Percentiles rank a stretch among this genome's conserved stretches.
phyloP scores from a whole-genome alignment of 1,140 invertebrate species.

The Caenorhabditis briggsae region DNA sequence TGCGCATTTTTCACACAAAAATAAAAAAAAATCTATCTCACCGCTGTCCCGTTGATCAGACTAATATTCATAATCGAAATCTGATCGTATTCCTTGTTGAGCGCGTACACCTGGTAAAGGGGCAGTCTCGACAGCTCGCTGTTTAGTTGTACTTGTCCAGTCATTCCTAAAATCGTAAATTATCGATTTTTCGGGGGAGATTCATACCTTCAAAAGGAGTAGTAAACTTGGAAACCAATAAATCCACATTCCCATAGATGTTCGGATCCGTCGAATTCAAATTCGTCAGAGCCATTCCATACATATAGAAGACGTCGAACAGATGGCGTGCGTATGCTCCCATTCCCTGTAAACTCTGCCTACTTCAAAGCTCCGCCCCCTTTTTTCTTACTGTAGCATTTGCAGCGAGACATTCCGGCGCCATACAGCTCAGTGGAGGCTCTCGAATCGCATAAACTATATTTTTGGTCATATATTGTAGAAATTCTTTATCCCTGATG shows the following conservation, averaged over 20 bases:
- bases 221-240: neutral
- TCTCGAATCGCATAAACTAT: constrained; percentile 12
- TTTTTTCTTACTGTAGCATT: neutral
- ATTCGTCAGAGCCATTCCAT: neutral
- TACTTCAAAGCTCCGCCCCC: too few relatives aligned
- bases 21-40: neutral
- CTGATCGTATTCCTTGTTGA: neutral
- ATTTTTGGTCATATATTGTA: constrained; percentile 14
- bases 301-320: constrained; percentile 6
- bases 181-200: neutral
- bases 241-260: neutral
- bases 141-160: neutral
- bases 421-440: neutral
- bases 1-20: too few relatives aligned
- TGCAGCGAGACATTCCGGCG: neutral
- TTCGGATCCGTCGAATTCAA: constrained; percentile 1
- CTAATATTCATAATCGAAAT: constrained; percentile 11
- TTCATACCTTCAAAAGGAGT: neutral
- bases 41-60: constrained; percentile 4
- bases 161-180: neutral
- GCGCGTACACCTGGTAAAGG: neutral
- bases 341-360: neutral
- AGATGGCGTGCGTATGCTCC: constrained; percentile 5
- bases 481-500: neutral
- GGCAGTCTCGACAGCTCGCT: neutral